Evolutionary conservation across 2,113 vertebrate genomes (phyloP).

Genomic region (Benthochromis sp.): DNA sequence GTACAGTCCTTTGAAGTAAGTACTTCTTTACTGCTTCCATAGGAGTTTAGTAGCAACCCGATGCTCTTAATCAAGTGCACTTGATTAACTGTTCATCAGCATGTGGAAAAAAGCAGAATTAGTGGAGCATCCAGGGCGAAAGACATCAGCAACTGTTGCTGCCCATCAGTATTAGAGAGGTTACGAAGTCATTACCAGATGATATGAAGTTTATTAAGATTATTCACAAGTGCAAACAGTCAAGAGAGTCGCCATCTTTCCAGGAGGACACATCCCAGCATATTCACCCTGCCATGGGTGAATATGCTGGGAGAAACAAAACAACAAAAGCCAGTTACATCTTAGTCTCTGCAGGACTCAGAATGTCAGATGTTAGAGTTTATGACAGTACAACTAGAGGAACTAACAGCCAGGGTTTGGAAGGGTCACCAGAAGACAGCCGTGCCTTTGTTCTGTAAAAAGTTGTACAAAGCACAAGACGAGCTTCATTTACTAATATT

Average conservation of each 20-base stretch:
- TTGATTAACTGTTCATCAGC: neutral
- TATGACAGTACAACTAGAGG: rapidly evolving
- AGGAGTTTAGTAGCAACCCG: rapidly evolving
- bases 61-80: neutral
- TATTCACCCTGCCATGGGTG: rapidly evolving
- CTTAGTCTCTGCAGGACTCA: neutral
- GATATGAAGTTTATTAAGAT: neutral
- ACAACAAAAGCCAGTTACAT: neutral
- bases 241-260: rapidly evolving
- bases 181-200: rapidly evolving
- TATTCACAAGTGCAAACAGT: neutral
- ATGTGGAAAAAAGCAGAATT: neutral
- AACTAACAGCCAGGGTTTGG: neutral
- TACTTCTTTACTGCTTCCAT: neutral
- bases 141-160: neutral
- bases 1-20: neutral
- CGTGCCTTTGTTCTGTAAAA: neutral
- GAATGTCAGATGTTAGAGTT: neutral
- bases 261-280: neutral
- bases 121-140: neutral
- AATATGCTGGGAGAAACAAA: neutral
- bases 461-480: neutral
- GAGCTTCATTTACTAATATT: neutral
- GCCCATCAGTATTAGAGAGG: neutral
- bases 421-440: neutral